Conservation (phyloP, 1,140 invertebrate genomes). For the Drosophila quadrilineata region DNA sequence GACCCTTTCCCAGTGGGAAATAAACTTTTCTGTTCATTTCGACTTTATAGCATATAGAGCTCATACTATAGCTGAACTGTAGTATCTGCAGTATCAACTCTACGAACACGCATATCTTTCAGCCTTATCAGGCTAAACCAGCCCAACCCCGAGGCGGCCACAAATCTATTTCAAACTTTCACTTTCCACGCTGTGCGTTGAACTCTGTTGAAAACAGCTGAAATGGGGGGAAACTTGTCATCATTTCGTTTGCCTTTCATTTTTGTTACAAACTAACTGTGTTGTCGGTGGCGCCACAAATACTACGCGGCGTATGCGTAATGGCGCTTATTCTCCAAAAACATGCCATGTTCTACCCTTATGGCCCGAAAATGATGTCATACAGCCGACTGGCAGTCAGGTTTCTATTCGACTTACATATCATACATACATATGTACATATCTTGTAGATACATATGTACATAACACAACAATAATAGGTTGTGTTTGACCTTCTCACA, state of each 20-base stretch:
- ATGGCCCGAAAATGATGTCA: conserved; percentile 66
- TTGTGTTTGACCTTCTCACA: conserved; percentile 32
- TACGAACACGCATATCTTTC: conserved; percentile 9
- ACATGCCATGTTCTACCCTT: conserved; percentile 21
- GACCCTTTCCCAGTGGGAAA: too few relatives aligned
- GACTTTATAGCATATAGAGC: conserved; percentile 32
- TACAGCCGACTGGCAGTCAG: conserved; percentile 28
- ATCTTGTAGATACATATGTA: too few relatives aligned
- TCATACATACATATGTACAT: too few relatives aligned
- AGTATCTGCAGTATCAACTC: too few relatives aligned
- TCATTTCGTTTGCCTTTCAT: conserved; percentile 12
- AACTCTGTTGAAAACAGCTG: conserved; percentile 44
- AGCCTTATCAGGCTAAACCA: conserved; percentile 29
- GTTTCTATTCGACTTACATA: too few relatives aligned
- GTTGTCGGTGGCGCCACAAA: conserved; percentile 39
- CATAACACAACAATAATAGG: conserved; percentile 5
- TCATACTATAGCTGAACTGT: conserved; percentile 49
- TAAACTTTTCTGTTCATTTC: too few relatives aligned
- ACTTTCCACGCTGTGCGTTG: conserved; percentile 52
- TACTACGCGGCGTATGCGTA: conserved; percentile 53
- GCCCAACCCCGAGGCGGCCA: neutral
- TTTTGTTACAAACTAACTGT: neutral
- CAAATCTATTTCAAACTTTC: conserved; percentile 47
- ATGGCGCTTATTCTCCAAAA: conserved; percentile 17
- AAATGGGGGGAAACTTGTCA: conserved; percentile 20